Conservation (phyloP, 1,140 invertebrate species). For the Drosophila pectinifera region DNA sequence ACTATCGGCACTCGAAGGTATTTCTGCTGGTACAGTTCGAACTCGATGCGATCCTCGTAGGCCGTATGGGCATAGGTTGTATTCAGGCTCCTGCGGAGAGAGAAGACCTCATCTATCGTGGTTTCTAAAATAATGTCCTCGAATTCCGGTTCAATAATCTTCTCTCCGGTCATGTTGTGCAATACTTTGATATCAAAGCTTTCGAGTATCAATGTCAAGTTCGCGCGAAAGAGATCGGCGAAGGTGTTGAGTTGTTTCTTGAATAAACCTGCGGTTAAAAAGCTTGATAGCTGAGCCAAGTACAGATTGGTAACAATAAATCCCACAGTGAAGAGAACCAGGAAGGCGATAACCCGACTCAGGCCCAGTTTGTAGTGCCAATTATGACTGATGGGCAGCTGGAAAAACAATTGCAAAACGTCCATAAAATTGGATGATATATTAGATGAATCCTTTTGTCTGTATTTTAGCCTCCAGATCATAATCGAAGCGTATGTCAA, state of each 20-base stretch:
- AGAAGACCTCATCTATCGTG: conserved; percentile 13
- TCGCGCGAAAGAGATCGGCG: conserved; percentile 17
- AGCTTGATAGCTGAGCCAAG: conserved; percentile 24
- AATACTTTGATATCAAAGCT: conserved; percentile 23
- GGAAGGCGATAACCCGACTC: conserved; percentile 1
- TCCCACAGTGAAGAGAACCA: conserved; percentile 25
- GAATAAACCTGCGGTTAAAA: conserved; percentile 28
- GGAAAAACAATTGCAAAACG: conserved; percentile 31
- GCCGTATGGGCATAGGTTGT: conserved; percentile 21
- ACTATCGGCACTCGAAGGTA: conserved; percentile 38
- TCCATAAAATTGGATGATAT: conserved; percentile 15
- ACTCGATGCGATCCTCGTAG: conserved; percentile 30
- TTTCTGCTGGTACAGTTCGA: conserved; percentile 22
- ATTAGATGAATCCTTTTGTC: background rate
- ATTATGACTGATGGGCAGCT: background rate
- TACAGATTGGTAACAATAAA: conserved; percentile 34
- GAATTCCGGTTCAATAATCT: conserved; percentile 15
- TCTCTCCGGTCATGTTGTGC: background rate
- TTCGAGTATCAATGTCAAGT: conserved; percentile 12
- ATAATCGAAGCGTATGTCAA: conserved; percentile 14
- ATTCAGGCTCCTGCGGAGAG: conserved; percentile 18
- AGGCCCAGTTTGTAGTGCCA: conserved; percentile 20
- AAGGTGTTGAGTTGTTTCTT: conserved; percentile 25
- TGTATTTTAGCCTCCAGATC: conserved; percentile 10
- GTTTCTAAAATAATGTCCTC: background rate